Conservation (phyloP, 2,888 invertebrate species). For the Papilio gigon region DNA sequence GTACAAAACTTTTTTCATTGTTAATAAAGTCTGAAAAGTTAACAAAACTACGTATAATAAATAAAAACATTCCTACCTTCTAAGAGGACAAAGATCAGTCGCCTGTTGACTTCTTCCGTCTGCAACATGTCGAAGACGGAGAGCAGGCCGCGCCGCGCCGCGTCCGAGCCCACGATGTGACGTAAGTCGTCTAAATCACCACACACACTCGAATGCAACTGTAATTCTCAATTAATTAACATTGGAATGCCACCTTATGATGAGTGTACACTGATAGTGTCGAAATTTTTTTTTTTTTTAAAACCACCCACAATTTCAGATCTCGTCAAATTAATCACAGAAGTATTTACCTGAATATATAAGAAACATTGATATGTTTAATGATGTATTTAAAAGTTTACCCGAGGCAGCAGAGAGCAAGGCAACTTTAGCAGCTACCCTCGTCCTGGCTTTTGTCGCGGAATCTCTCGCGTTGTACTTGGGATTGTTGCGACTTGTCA, state of each 20-base stretch:
- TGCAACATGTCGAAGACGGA: constrained; percentile 95
- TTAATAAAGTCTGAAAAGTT: too few relatives aligned
- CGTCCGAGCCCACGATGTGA: constrained; percentile 94
- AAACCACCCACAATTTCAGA: too few relatives aligned
- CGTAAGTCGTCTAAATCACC: constrained; percentile 89
- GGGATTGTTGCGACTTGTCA: constrained; percentile 64
- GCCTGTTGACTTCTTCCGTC: constrained; percentile 90
- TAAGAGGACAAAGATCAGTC: constrained; percentile 91
- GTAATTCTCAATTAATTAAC: too few relatives aligned
- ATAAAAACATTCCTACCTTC: constrained; percentile 83
- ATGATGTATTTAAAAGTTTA: constrained; percentile 59
- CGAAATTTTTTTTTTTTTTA: too few relatives aligned
- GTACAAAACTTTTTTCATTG: too few relatives aligned
- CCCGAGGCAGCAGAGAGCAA: constrained; percentile 92
- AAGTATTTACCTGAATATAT: too few relatives aligned
- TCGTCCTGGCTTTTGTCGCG: constrained; percentile 86
- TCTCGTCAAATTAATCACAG: too few relatives aligned
- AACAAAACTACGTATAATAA: not conserved
- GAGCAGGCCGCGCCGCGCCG: constrained; percentile 90
- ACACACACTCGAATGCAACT: constrained; percentile 15
- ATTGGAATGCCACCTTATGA: too few relatives aligned
- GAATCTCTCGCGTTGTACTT: constrained; percentile 61
- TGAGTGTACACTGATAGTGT: too few relatives aligned
- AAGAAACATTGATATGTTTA: too few relatives aligned
- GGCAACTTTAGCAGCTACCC: constrained; percentile 93